A percentile compares a stretch with the other conserved stretches of the same genome.
Evolutionary conservation across 2,113 vertebrate species (phyloP).

Genomic region (Cepphus grylle): DNA sequence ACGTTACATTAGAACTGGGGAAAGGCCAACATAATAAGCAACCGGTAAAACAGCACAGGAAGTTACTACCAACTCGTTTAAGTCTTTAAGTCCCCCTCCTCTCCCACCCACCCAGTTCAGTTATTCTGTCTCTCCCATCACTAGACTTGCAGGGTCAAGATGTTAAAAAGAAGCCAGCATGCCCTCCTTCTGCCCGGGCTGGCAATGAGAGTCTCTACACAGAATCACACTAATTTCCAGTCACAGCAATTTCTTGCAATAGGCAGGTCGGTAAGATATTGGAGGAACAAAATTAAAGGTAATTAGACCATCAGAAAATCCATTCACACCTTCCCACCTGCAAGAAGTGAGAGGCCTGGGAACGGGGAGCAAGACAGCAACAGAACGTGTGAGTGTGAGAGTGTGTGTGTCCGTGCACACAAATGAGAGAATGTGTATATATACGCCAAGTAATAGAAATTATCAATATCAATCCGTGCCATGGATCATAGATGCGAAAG

Average conservation of each 20-base stretch:
- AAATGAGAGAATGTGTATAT: neutral
- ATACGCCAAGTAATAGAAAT: neutral
- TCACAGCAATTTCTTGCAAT: neutral
- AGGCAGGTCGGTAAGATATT: neutral
- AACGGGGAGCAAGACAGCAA: neutral
- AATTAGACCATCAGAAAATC: neutral
- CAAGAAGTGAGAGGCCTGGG: neutral
- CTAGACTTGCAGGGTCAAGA: neutral
- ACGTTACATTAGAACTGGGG: neutral
- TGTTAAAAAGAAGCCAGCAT: neutral
- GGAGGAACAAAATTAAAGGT: neutral
- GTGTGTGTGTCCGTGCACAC: rapidly evolving
- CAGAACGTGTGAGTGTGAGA: rapidly evolving
- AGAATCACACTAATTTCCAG: neutral
- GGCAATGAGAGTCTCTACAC: neutral
- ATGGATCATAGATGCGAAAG: neutral
- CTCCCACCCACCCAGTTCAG: neutral
- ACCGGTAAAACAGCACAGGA: neutral
- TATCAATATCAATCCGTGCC: neutral
- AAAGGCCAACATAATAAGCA: neutral
- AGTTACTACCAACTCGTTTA: neutral
- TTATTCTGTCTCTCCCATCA: neutral
- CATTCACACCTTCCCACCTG: neutral
- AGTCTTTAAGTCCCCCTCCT: neutral
- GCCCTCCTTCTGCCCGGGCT: neutral